Evolutionary conservation across 2,113 vertebrate genomes (phyloP).

Genomic region (Notarius lentiginosus): DNA sequence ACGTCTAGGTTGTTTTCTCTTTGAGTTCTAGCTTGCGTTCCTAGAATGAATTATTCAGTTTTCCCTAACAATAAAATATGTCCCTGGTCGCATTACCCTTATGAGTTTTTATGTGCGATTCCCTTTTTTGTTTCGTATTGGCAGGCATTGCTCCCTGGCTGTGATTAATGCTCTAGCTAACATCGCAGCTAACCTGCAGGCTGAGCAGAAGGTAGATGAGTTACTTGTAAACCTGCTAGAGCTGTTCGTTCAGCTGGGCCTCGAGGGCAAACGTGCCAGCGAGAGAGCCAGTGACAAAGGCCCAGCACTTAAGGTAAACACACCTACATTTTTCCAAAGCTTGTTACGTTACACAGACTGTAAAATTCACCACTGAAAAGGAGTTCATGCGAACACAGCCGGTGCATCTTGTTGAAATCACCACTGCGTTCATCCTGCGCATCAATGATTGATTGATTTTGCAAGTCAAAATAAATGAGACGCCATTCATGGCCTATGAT

Average conservation of each 20-base stretch:
- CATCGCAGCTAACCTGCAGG: constrained; percentile 95
- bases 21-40: neutral
- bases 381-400: neutral
- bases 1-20: neutral
- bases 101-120: neutral
- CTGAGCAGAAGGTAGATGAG: constrained; percentile 92
- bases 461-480: neutral
- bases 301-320: constrained; percentile 87
- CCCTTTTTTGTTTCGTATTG: constrained; percentile 46
- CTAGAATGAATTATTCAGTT: neutral
- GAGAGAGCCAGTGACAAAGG: constrained; percentile 95
- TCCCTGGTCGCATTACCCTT: too few relatives aligned
- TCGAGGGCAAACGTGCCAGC: constrained; percentile 95
- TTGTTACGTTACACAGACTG: neutral
- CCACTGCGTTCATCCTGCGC: neutral
- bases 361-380: neutral
- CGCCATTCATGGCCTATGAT: neutral
- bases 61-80: neutral
- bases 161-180: constrained; percentile 94
- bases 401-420: neutral
- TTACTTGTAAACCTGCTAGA: constrained; percentile 97
- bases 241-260: constrained; percentile 94
- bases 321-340: neutral
- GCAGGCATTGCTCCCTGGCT: constrained; percentile 85
- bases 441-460: neutral